phyloP scores from a whole-genome alignment of 2,888 invertebrate genomes.

The Diploptera punctata region DNA sequence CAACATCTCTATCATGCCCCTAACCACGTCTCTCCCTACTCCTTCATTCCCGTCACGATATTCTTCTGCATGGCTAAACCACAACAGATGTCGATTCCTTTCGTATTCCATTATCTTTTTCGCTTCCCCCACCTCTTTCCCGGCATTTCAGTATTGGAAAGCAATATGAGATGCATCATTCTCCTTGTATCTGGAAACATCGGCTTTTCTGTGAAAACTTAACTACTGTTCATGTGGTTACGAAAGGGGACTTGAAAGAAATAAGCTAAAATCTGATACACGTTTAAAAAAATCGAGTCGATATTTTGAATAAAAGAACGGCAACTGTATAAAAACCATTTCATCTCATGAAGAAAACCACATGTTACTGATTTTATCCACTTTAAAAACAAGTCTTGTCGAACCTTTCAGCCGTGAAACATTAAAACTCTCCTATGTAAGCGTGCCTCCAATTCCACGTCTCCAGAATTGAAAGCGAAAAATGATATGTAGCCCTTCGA shows the following conservation, averaged over 20 bases:
- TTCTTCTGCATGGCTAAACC: constrained; percentile 35
- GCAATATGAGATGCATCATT: constrained; percentile 37
- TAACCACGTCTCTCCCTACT: background rate
- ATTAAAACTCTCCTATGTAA: no score
- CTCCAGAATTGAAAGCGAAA: no score
- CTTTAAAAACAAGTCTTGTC: no score
- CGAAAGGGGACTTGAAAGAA: background rate
- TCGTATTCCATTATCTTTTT: constrained; percentile 29
- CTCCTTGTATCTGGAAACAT: constrained; percentile 30
- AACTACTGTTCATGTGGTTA: constrained; percentile 4
- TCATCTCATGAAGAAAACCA: no score
- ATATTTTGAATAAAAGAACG: no score
- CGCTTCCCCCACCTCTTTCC: constrained; percentile 15
- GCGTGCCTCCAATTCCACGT: no score
- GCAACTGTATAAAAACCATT: no score
- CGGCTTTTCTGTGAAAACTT: constrained; percentile 16
- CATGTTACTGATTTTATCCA: no score
- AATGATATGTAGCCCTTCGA: no score
- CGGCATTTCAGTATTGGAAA: constrained; percentile 35
- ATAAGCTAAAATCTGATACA: constrained; percentile 1
- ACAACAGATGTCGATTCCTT: constrained; percentile 37
- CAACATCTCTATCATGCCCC: constrained; percentile 18
- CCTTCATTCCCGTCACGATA: background rate
- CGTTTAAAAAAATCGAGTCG: background rate
- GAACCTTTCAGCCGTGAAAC: no score